These are phyloP conservation scores for Nymphicus hollandicus DNA, from an alignment of 2,113 vertebrate species.

Conservation along the genomic window DNA sequence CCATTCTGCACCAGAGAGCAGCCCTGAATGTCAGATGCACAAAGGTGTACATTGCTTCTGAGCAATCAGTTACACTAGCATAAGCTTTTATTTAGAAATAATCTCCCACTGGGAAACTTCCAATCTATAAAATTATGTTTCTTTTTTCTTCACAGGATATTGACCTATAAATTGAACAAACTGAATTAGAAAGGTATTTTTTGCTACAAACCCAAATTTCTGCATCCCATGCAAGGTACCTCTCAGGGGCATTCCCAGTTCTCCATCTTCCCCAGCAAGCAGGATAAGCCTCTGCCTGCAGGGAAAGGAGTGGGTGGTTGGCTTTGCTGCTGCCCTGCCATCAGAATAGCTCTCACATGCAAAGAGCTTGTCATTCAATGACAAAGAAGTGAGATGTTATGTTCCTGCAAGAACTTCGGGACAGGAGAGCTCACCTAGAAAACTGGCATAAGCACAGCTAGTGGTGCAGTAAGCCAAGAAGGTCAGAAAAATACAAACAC, in stretches of 20 bases:
- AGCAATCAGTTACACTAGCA: not conserved
- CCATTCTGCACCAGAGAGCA: not conserved
- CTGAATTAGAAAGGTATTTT: not conserved
- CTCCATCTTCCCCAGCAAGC: accelerated
- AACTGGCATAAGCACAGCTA: not conserved
- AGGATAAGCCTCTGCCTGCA: not conserved
- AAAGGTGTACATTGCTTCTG: not conserved
- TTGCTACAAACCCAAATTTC: not conserved
- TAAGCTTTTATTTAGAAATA: not conserved
- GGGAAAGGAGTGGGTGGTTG: not conserved
- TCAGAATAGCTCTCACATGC: not conserved
- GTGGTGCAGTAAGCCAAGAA: not conserved
- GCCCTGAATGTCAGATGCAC: not conserved
- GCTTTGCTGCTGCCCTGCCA: not conserved
- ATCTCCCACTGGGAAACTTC: not conserved
- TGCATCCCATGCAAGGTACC: not conserved
- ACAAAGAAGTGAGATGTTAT: not conserved
- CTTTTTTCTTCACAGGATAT: not conserved
- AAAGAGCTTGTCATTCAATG: not conserved
- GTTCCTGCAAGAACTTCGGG: not conserved
- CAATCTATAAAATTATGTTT: not conserved
- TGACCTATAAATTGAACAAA: not conserved
- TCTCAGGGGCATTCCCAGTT: not conserved
- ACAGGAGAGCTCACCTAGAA: not conserved
- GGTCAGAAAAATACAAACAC: not conserved